Evolutionary conservation across 2,113 vertebrate species (phyloP).

Genomic region (Corydoras sp.): DNA sequence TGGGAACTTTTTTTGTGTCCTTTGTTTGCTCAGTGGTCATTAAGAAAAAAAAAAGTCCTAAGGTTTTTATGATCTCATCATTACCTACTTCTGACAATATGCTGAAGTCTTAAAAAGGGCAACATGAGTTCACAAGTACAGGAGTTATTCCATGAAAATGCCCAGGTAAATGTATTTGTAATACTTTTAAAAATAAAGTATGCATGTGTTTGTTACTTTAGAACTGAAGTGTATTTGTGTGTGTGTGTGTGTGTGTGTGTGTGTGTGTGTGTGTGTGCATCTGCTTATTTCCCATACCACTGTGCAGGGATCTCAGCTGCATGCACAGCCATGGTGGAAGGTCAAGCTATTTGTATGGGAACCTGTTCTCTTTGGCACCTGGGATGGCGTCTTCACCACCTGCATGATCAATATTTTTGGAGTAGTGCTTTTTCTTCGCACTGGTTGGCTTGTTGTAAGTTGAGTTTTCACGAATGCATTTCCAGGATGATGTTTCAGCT

Average conservation of each 20-base stretch:
- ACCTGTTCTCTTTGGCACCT: constrained; percentile 91
- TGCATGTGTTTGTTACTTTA: neutral
- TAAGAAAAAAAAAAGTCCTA: too few relatives aligned
- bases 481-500: neutral
- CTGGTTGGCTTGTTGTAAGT: constrained; percentile 92
- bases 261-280: neutral
- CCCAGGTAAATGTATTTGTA: constrained; percentile 68
- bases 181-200: neutral
- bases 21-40: too few relatives aligned
- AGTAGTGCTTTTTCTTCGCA: constrained; percentile 92
- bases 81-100: neutral
- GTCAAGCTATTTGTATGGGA: constrained; percentile 91
- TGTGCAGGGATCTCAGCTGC: constrained; percentile 67
- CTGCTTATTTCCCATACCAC: neutral
- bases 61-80: too few relatives aligned
- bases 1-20: too few relatives aligned
- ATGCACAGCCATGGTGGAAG: constrained; percentile 89
- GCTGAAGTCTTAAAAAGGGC: constrained; percentile 5
- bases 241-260: neutral
- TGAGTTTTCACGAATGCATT: neutral
- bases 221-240: neutral
- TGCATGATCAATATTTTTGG: constrained; percentile 99
- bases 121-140: constrained; percentile 56
- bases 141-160: constrained; percentile 91
- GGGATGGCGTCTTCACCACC: constrained; percentile 97